Conservation (phyloP, 2,888 invertebrate species). For the Ectemnius lituratus region DNA sequence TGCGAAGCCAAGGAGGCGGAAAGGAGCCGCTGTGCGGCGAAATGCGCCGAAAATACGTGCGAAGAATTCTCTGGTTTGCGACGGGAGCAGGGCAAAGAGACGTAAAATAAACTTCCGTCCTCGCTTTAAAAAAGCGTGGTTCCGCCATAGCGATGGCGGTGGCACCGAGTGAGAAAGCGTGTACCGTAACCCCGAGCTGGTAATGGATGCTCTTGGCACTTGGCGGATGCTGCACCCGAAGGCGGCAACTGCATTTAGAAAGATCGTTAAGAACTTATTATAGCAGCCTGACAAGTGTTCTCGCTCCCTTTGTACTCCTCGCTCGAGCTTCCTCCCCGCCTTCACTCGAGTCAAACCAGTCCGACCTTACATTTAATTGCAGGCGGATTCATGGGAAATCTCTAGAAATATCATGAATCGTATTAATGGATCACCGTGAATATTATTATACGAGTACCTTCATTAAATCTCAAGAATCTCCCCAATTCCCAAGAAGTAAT, state of each 20-base stretch:
- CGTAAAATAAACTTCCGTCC: conserved; percentile 9
- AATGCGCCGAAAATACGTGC: conserved; percentile 5
- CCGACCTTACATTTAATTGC: too few species aligned
- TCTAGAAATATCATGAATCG: too few species aligned
- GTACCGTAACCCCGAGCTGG: conserved; percentile 38
- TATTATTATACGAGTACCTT: too few species aligned
- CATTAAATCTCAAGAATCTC: too few species aligned
- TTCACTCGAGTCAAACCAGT: not conserved
- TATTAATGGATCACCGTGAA: too few species aligned
- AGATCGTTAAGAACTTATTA: conserved; percentile 63
- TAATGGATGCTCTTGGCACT: conserved; percentile 57
- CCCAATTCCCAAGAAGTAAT: too few species aligned
- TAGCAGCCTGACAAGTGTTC: conserved; percentile 53
- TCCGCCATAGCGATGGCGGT: too few species aligned
- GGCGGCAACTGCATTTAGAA: conserved; percentile 60
- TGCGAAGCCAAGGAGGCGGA: conserved; percentile 1
- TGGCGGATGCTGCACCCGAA: conserved; percentile 45
- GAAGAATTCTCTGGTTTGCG: not conserved
- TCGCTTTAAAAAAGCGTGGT: not conserved
- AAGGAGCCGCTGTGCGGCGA: conserved; percentile 1
- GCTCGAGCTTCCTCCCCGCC: conserved; percentile 43
- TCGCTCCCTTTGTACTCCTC: too few species aligned
- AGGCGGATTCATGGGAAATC: too few species aligned
- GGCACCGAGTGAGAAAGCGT: conserved; percentile 13
- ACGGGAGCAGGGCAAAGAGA: not conserved